phyloP scores from a whole-genome alignment of 2,113 vertebrate genomes.

The Thunnus thynnus region DNA sequence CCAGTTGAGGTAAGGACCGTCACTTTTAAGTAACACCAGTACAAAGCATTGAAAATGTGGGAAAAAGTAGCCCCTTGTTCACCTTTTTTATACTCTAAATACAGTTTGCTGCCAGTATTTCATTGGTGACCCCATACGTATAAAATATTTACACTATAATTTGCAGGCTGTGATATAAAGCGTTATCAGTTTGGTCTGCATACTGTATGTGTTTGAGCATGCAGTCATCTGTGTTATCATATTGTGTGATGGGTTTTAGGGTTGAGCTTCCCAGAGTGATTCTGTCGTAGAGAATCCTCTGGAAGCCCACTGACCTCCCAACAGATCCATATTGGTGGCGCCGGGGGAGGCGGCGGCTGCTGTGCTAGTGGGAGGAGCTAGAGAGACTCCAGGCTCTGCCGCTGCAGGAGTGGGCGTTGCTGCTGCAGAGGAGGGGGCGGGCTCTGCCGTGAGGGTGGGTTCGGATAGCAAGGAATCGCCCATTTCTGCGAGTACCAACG shows the following conservation, averaged over 20 bases:
- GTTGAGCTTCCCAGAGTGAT: constrained; percentile 79
- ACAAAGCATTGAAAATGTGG: no score
- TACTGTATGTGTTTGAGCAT: constrained; percentile 54
- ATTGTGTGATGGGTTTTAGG: constrained; percentile 67
- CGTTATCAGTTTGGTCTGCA: constrained; percentile 13
- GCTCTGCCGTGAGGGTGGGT: constrained; percentile 84
- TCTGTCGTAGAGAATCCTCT: constrained; percentile 76
- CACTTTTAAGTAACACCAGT: no score
- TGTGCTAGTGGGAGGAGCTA: constrained; percentile 86
- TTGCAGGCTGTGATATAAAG: constrained; percentile 9
- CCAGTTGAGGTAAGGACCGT: no score
- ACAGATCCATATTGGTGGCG: constrained; percentile 93
- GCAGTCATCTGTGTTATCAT: constrained; percentile 62
- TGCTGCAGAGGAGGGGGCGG: constrained; percentile 83
- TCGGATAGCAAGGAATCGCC: constrained; percentile 86
- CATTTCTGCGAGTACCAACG: constrained; percentile 79
- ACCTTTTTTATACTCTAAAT: no score
- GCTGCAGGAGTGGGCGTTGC: constrained; percentile 82
- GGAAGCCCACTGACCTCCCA: constrained; percentile 96
- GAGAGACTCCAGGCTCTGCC: constrained; percentile 81
- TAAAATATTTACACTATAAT: not conserved
- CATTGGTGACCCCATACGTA: no score
- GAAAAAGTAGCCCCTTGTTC: no score
- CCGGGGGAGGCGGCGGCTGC: constrained; percentile 86
- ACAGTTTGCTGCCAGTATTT: no score